Percentiles rank a stretch among this genome's conserved stretches.
phyloP scores from a whole-genome alignment of 2,888 invertebrate genomes.

The Lysandra coridon region DNA sequence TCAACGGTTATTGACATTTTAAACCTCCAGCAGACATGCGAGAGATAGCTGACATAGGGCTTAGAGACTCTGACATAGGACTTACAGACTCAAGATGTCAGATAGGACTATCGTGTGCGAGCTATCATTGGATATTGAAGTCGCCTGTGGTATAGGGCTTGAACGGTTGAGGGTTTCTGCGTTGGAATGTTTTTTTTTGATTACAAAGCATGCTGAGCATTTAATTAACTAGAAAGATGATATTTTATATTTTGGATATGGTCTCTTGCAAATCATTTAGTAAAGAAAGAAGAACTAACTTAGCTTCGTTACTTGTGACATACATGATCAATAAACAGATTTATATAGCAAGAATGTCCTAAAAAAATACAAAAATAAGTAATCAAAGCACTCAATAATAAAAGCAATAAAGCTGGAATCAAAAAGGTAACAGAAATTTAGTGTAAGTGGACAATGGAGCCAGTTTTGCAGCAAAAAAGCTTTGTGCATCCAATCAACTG shows the following conservation, averaged over 20 bases:
- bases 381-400: neutral
- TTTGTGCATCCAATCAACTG: slow-evolving; percentile 66
- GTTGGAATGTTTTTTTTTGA: neutral
- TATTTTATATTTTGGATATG: neutral
- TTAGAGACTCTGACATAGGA: neutral
- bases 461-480: slow-evolving; percentile 53
- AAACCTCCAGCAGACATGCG: neutral
- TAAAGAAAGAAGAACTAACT: too few relatives aligned
- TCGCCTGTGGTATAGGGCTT: neutral
- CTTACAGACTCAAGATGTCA: neutral
- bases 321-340: too few relatives aligned
- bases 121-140: neutral
- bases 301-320: too few relatives aligned
- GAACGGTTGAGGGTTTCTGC: neutral
- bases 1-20: neutral
- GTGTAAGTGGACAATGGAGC: slow-evolving; percentile 56
- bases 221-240: neutral
- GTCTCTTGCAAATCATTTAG: too few relatives aligned
- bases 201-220: too few relatives aligned
- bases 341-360: too few relatives aligned
- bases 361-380: neutral
- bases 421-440: neutral
- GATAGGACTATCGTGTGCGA: neutral
- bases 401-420: neutral
- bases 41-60: neutral